A percentile compares a stretch with the other conserved stretches of the same genome.
Evolutionary conservation across 2,797 vertebrate genomes (phyloP).

Genomic region (Silurus lanzhouensis): DNA sequence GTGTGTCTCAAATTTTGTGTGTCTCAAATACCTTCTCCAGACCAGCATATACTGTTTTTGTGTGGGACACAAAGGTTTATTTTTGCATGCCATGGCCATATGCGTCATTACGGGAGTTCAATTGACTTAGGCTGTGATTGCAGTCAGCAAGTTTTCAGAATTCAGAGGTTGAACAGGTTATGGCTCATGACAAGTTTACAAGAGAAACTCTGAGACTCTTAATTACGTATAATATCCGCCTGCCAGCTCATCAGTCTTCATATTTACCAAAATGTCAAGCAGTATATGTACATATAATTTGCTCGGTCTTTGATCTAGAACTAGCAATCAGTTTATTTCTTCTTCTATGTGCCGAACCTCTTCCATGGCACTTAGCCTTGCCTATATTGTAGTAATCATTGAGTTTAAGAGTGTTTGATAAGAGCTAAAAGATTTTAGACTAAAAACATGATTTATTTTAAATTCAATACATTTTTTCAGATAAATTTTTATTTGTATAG

Average conservation of each 20-base stretch:
- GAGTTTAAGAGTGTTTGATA: background rate
- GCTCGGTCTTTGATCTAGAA: constrained; percentile 8
- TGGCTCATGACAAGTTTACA: constrained; percentile 51
- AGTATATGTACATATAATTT: constrained; percentile 1
- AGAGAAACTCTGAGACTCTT: constrained; percentile 12
- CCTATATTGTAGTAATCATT: background rate
- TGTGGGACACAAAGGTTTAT: constrained; percentile 60
- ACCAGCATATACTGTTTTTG: constrained; percentile 64
- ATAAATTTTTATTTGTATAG: no score
- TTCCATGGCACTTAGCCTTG: background rate
- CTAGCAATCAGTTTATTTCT: constrained; percentile 9
- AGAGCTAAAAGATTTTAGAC: background rate
- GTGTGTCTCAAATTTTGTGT: constrained; percentile 18
- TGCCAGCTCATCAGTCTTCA: constrained; percentile 35
- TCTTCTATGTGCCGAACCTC: constrained; percentile 4
- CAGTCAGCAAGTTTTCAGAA: constrained; percentile 36
- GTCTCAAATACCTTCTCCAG: constrained; percentile 47
- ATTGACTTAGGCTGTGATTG: constrained; percentile 46
- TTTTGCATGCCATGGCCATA: constrained; percentile 58
- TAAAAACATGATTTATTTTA: background rate
- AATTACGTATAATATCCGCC: constrained; percentile 30
- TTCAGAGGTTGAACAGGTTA: constrained; percentile 38
- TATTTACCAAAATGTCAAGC: constrained; percentile 24
- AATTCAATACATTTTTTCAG: no score
- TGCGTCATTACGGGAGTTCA: constrained; percentile 38